Evolutionary conservation across 2,113 vertebrate genomes (phyloP).

Genomic region (Poecile atricapillus): DNA sequence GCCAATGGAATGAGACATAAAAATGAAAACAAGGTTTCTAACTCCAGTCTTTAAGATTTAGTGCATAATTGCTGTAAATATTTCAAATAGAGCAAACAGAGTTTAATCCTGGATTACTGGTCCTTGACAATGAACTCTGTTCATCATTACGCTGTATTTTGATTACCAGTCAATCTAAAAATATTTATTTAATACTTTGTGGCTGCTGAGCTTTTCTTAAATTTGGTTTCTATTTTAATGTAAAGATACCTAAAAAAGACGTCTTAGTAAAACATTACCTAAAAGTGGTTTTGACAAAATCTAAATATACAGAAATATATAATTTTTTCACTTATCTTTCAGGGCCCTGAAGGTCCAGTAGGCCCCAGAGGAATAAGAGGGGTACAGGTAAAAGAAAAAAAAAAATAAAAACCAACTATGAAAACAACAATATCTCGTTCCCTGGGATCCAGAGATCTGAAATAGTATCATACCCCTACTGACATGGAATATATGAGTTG

Average conservation of each 20-base stretch:
- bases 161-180: neutral
- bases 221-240: neutral
- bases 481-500: neutral
- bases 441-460: neutral
- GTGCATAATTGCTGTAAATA: neutral
- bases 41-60: neutral
- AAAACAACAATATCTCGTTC: neutral
- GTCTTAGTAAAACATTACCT: neutral
- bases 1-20: neutral
- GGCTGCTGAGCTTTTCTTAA: neutral
- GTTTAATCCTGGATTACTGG: neutral
- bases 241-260: neutral
- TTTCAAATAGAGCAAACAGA: neutral
- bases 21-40: neutral
- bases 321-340: neutral
- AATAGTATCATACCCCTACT: neutral
- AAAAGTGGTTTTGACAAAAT: neutral
- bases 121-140: neutral
- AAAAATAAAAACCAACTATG: no score
- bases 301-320: neutral
- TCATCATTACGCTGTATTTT: neutral
- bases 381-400: conserved; percentile 74
- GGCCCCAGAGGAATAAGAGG: conserved; percentile 82
- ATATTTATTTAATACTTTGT: neutral
- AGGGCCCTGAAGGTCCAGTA: conserved; percentile 85